Percentiles rank a stretch among this genome's conserved stretches.
Conservation (phyloP, 2,888 invertebrate genomes). For the Nipponacmea schrenckii region DNA sequence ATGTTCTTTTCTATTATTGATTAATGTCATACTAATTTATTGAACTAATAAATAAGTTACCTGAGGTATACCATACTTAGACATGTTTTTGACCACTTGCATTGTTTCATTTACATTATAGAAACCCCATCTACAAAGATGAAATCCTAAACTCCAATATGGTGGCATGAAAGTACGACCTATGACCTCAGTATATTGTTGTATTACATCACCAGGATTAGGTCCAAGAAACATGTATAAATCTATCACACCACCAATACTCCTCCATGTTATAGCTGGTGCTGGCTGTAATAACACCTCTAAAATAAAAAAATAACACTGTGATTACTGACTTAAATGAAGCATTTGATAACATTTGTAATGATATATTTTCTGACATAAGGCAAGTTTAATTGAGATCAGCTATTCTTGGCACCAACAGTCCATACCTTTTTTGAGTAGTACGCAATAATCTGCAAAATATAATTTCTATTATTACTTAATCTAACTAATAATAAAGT, state of each 20-base stretch:
- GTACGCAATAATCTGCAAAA: too few relatives aligned
- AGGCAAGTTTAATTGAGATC: too few relatives aligned
- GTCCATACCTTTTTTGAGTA: too few relatives aligned
- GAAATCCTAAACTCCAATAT: constrained; percentile 86
- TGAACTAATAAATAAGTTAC: constrained; percentile 23
- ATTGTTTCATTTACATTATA: constrained; percentile 44
- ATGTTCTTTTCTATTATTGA: too few relatives aligned
- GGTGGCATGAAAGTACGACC: constrained; percentile 57
- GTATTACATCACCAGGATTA: constrained; percentile 72
- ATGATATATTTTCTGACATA: too few relatives aligned
- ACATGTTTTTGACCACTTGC: constrained; percentile 41
- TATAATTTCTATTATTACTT: too few relatives aligned
- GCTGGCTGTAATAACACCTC: constrained; percentile 71
- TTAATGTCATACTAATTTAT: too few relatives aligned
- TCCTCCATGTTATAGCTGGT: constrained; percentile 83
- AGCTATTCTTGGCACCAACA: too few relatives aligned
- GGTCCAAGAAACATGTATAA: constrained; percentile 82
- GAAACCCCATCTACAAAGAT: constrained; percentile 77
- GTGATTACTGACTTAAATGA: too few relatives aligned
- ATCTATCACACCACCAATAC: constrained; percentile 82
- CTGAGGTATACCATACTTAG: constrained; percentile 48
- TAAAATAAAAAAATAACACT: constrained; percentile 23
- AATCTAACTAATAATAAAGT: too few relatives aligned
- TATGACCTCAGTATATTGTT: constrained; percentile 52
- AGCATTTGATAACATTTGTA: too few relatives aligned